phyloP scores from a whole-genome alignment of 2,113 vertebrate genomes.

The Nyctibius bracteatus region DNA sequence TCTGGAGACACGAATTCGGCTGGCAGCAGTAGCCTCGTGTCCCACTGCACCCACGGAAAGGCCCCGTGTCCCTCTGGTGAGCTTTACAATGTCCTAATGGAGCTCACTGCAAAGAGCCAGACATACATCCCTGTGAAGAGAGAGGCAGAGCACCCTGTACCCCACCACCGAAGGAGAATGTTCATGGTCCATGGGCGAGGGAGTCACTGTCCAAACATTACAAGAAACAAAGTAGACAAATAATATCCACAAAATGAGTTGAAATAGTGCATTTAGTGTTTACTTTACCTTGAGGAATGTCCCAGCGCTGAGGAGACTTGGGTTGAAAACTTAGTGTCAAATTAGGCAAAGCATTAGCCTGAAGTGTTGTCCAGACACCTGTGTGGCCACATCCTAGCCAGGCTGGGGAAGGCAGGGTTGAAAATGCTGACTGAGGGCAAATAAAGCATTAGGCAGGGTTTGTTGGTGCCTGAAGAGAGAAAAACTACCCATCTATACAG shows the following conservation, averaged over 20 bases:
- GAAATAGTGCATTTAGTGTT: neutral
- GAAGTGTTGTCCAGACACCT: neutral
- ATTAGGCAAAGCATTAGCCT: neutral
- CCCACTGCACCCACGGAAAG: neutral
- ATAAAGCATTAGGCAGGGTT: accelerated
- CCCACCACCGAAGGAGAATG: neutral
- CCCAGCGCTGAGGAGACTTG: neutral
- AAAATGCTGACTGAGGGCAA: too few species aligned
- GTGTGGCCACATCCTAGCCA: neutral
- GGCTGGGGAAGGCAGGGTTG: neutral
- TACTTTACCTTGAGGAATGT: neutral
- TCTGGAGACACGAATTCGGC: accelerated
- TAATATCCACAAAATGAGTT: neutral
- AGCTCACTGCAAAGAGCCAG: neutral
- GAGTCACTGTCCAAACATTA: neutral
- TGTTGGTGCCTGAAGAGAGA: neutral
- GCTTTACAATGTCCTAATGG: neutral
- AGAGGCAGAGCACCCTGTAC: neutral
- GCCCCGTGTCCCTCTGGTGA: neutral
- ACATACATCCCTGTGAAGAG: too few species aligned
- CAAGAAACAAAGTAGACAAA: neutral
- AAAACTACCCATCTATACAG: neutral
- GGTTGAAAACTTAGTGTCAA: neutral
- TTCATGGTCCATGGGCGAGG: accelerated
- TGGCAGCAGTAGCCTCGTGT: neutral